These are phyloP conservation scores for Leptothorax acervorum DNA, from an alignment of 2,888 invertebrate genomes.

Conservation along the genomic window DNA sequence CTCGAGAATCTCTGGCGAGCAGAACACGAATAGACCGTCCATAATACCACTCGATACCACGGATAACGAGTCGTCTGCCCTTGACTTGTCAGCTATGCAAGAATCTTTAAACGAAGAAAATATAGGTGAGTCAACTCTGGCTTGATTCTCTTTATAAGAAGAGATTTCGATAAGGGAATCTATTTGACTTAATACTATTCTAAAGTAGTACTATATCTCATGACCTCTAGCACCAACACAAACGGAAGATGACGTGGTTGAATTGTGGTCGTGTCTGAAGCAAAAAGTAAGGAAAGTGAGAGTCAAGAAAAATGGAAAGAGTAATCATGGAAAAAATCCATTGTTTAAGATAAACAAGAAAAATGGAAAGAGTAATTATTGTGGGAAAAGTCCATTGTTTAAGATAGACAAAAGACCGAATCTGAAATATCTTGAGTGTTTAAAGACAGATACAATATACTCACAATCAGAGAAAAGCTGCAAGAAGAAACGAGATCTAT, in stretches of 20 bases:
- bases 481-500: not conserved
- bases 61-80: constrained; percentile 28
- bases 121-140: constrained; percentile 52
- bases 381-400: constrained; percentile 13
- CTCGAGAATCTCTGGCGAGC: not conserved
- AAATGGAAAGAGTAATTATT: not conserved
- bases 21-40: not conserved
- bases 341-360: not conserved
- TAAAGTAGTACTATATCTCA: constrained; percentile 18
- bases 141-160: not conserved
- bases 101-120: constrained; percentile 41
- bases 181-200: not conserved
- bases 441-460: not conserved
- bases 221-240: constrained; percentile 60
- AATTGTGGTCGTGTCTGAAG: constrained; percentile 73
- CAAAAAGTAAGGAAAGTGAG: not conserved
- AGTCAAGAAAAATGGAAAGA: too few relatives aligned
- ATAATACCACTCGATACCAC: too few relatives aligned
- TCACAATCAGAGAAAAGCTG: not conserved
- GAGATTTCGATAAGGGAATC: constrained; percentile 15
- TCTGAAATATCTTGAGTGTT: constrained; percentile 38
- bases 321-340: too few relatives aligned
- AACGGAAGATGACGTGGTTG: constrained; percentile 71
- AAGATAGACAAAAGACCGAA: constrained; percentile 60
- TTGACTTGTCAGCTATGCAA: not conserved